These are phyloP conservation scores for Altica lythri DNA, from an alignment of 2,888 invertebrate genomes.

Conservation along the genomic window DNA sequence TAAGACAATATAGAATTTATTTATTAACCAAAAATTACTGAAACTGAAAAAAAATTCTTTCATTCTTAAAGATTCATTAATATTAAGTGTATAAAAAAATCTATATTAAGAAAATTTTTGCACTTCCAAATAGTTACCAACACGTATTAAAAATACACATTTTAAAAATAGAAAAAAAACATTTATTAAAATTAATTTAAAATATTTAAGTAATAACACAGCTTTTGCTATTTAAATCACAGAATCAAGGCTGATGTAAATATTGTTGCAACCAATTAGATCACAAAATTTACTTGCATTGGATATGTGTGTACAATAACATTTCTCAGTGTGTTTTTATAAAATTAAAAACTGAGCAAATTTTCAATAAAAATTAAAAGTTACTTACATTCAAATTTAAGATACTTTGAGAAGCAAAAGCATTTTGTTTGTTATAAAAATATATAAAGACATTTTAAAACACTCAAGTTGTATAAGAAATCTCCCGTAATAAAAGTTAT, in stretches of 20 bases:
- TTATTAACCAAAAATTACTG: no score
- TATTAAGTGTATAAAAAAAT: no score
- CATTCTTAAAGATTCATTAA: no score
- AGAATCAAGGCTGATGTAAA: background rate
- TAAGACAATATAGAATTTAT: no score
- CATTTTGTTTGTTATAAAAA: constrained; percentile 25
- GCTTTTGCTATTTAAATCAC: no score
- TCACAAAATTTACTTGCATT: constrained; percentile 8
- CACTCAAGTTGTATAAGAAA: constrained; percentile 31
- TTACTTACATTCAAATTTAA: constrained; percentile 14
- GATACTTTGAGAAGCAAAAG: constrained; percentile 25
- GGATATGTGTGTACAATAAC: constrained; percentile 12
- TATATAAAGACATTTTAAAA: constrained; percentile 25
- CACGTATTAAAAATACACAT: no score
- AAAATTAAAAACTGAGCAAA: constrained; percentile 25
- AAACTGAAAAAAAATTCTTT: no score
- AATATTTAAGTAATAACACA: no score
- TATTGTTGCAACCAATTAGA: constrained; percentile 4
- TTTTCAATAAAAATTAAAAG: constrained; percentile 17
- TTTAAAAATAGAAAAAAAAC: no score
- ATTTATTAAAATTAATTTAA: no score
- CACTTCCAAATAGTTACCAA: no score
- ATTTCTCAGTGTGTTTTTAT: background rate
- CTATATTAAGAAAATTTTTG: no score
- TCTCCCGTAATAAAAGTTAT: constrained; percentile 22